These are phyloP conservation scores for Dipodomys stephensi DNA, from an alignment of 2,113 vertebrate genomes.

Conservation along the genomic window DNA sequence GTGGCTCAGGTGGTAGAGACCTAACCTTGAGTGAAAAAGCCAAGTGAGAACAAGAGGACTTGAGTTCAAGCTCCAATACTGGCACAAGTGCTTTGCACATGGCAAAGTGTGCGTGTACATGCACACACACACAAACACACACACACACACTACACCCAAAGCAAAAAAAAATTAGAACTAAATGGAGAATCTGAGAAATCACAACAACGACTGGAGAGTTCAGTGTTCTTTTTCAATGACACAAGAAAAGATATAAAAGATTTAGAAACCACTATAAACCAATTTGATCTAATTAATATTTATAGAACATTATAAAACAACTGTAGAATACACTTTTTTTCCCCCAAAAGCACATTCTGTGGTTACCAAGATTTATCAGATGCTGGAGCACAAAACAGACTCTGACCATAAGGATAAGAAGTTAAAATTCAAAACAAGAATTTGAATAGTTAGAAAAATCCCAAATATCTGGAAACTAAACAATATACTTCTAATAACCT, in stretches of 20 bases:
- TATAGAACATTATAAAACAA: neutral
- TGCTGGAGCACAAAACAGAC: neutral
- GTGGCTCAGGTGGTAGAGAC: no score
- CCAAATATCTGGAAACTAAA: neutral
- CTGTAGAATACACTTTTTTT: neutral
- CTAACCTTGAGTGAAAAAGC: no score
- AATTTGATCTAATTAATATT: conserved; percentile 54
- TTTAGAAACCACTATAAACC: conserved; percentile 23
- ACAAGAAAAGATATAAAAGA: conserved; percentile 36
- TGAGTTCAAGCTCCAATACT: no score
- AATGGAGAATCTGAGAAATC: neutral
- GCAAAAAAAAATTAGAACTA: neutral
- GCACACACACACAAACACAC: no score
- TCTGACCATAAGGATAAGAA: neutral
- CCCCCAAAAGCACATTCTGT: neutral
- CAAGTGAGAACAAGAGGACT: no score
- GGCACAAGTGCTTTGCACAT: no score
- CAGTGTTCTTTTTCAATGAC: neutral
- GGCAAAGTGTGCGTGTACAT: no score
- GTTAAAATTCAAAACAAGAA: conserved; percentile 32
- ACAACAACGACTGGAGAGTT: neutral
- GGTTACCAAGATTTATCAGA: conserved; percentile 8
- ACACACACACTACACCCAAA: neutral
- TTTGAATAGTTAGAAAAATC: neutral
- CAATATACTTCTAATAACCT: neutral